Evolutionary conservation across 2,113 vertebrate species (phyloP), one percentile per base, ranked within the genome.

Genomic region (Pteruthius melanotis): DNA sequence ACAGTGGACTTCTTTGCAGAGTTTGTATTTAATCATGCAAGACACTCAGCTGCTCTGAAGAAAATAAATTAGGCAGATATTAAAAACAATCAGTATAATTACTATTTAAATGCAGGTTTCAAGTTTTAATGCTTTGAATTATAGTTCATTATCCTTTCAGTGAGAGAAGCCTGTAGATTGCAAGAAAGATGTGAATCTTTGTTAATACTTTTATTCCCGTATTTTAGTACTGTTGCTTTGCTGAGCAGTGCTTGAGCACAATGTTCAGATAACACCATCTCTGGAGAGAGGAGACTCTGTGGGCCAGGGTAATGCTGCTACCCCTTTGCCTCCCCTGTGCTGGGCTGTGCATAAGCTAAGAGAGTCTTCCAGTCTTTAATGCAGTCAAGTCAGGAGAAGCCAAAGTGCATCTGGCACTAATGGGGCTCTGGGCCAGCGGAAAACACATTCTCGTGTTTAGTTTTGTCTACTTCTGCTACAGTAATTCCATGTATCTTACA

Each of bases 41-140:
- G 60, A 81, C 64, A 69, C 71, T 96, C 64, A 86, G 49, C 88
- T 93, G 83, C 68, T 69, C 76, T 83, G 68, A 94, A 93, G 52
- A 42, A 63, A 65, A 89, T 91, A 87, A 89, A 70, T 44, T 63
- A 53, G 47, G 22, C 63, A 85, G 66, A 83, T 84, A 91, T 47
- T 95, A 90, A 90, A 95, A 88, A 12, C 66, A 94, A 93, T 94
- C 78, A 83, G 54, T 88, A 33, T 88, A 90, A 97, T 86, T 93
- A 64, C 42, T 91, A 70, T 90, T 93, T 90, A 90, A 95, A 93
- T 80, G 24, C 56, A 94, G 27, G 75, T 80, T 89, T 93, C 83
- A 90, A 85, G 21, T 74, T 90, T 65, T 85, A 93, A 88, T 80
- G 50, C 30, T 61, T 93, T 87, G 80, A 95, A 94, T 95, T 95